Percentiles rank a stretch among this genome's conserved stretches.
Conservation (phyloP, 2,113 vertebrate species). For the Cololabis saira region DNA sequence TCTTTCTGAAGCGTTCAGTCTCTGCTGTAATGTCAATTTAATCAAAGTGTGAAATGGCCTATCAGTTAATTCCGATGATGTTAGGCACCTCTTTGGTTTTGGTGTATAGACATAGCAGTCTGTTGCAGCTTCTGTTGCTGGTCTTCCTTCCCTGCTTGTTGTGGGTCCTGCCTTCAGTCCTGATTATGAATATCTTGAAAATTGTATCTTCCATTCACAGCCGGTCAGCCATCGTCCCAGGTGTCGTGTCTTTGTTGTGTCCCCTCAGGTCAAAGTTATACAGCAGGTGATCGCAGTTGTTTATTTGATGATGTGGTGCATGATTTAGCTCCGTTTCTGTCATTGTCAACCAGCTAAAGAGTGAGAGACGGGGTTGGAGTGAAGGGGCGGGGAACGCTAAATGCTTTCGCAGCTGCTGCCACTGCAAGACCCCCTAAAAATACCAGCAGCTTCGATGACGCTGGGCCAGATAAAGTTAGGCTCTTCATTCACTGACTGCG, state of each 20-base stretch:
- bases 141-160: conserved; percentile 7
- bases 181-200: not conserved
- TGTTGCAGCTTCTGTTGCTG: not conserved
- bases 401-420: conserved; percentile 78
- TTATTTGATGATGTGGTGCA: conserved; percentile 10
- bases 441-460: conserved; percentile 73
- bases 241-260: conserved; percentile 5
- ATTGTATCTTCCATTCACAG: conserved; percentile 10
- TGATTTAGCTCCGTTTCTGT: conserved; percentile 45
- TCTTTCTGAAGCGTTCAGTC: conserved; percentile 23
- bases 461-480: conserved; percentile 73
- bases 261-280: not conserved
- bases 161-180: not conserved
- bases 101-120: not conserved
- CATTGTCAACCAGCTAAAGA: conserved; percentile 63
- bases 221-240: not conserved
- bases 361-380: conserved; percentile 34
- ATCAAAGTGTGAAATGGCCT: conserved; percentile 1
- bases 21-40: not conserved
- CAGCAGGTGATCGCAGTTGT: conserved; percentile 29
- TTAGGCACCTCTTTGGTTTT: conserved; percentile 2
- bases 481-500: conserved; percentile 62
- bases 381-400: conserved; percentile 34
- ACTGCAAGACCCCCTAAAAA: conserved; percentile 72
- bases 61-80: conserved; percentile 20